phyloP scores from a whole-genome alignment of 2,888 invertebrate genomes.

The Pegoplata infirma region DNA sequence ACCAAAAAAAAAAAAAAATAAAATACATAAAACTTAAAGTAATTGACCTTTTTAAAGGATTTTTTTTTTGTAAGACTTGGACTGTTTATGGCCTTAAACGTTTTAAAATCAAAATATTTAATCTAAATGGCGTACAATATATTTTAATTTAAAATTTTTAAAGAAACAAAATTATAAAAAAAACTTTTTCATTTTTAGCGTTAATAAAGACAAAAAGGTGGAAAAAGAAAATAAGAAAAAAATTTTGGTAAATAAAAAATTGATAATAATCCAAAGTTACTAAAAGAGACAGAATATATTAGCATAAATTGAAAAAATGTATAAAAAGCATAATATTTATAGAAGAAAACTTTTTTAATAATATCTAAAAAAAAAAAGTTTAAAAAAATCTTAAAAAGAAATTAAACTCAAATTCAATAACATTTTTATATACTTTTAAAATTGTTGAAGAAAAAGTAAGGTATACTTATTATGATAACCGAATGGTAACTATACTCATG shows the following conservation, averaged over 20 bases:
- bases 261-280: background rate
- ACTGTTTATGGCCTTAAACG: too few relatives aligned
- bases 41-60: background rate
- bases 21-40: background rate
- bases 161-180: too few relatives aligned
- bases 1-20: background rate
- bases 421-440: background rate
- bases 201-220: background rate
- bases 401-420: background rate
- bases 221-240: background rate
- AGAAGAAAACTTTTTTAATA: background rate
- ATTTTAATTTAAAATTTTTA: too few relatives aligned
- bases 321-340: background rate
- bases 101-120: background rate
- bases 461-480: too few relatives aligned
- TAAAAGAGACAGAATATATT: background rate
- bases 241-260: background rate
- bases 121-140: background rate
- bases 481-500: too few relatives aligned
- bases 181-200: background rate
- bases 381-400: background rate
- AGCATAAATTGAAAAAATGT: background rate
- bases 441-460: too few relatives aligned
- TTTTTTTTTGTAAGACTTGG: too few relatives aligned
- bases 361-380: background rate